A percentile compares a stretch with the other conserved stretches of the same genome.
phyloP scores from a whole-genome alignment of 37 sponge, comb jelly and placozoan genomes.

The Lycopodina hypogea region DNA sequence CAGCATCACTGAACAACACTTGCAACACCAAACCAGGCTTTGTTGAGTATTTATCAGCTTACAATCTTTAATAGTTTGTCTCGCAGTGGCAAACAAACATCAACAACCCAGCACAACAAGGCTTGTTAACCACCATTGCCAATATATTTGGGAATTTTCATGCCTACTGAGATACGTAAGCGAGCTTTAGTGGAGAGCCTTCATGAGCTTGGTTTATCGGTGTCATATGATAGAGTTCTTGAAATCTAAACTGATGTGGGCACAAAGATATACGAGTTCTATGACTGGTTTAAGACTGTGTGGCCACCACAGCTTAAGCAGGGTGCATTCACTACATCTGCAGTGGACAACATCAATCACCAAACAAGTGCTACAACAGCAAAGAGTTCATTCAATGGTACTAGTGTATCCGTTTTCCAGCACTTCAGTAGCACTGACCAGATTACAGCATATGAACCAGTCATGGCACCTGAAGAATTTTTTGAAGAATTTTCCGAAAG shows the following conservation, averaged over 20 bases:
- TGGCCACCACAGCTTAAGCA: background rate
- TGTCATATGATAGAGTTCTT: conserved; percentile 17
- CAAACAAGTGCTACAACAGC: background rate
- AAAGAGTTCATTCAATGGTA: conserved; percentile 1
- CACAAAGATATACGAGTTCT: background rate
- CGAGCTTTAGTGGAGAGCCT: background rate
- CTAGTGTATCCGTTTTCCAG: background rate
- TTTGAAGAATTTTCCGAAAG: background rate
- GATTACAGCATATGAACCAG: background rate
- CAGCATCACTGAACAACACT: background rate
- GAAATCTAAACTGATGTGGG: background rate
- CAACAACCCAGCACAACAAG: background rate
- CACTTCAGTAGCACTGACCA: conserved; percentile 2
- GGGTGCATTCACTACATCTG: background rate
- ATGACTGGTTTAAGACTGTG: background rate
- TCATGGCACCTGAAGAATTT: conserved; percentile 2
- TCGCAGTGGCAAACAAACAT: background rate
- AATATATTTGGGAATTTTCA: background rate
- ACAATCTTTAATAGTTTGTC: background rate
- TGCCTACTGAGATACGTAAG: background rate
- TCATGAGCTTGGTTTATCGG: background rate
- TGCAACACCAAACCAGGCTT: background rate
- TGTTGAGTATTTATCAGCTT: background rate
- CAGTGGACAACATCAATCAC: background rate
- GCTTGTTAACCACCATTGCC: conserved; percentile 12